Evolutionary conservation across 2,797 vertebrate genomes (phyloP), one percentile per base, ranked within the genome.

Genomic region (Gobio occitaniae): DNA sequence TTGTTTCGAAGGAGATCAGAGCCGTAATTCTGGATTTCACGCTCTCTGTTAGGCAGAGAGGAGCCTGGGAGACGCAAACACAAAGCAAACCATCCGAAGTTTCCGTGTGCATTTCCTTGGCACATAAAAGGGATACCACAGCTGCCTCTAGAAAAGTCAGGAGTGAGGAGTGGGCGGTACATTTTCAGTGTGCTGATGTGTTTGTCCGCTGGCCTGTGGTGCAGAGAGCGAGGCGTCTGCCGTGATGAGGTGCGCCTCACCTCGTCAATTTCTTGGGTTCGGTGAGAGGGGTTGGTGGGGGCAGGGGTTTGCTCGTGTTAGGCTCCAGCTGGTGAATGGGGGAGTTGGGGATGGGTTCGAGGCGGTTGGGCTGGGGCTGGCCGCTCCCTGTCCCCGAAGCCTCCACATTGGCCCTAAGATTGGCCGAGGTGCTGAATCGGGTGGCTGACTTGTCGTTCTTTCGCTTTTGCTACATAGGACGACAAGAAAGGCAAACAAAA

Each of bases 221-320:
- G 54, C 66, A n/a, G 68, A 80, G 72, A 82, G 54, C 32, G 65
- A 80, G 90, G 88, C 87, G 86, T 83, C 84, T 86, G 90, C 83
- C 89, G 90, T 92, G 96, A 95, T 94, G 95, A 96, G 96, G 92
- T 94, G 88, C 75, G 90, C 96, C 98, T 99, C 97, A 99, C 98
- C 98, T 99, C 98, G 96, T 96, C 96, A 97, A 96, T 93, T 96
- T 96, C 97, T 98, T 99, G 97, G 97, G 94, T 95, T 99, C 97
- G 96, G 97, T 97, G 94, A 97, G 97, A 96, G 96, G 97, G 95
- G 97, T 89, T 94, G 97, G 96, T 93, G 96, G 97, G 95, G 97
- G 97, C 87, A 98, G 97, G 95, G 97, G 97, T 96, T 98, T 99
- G 97, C 96, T 98, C 95, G 97, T 97, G 97, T 96, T 98, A 96